phyloP scores from a whole-genome alignment of 2,797 vertebrate species.

The Picus viridis region DNA sequence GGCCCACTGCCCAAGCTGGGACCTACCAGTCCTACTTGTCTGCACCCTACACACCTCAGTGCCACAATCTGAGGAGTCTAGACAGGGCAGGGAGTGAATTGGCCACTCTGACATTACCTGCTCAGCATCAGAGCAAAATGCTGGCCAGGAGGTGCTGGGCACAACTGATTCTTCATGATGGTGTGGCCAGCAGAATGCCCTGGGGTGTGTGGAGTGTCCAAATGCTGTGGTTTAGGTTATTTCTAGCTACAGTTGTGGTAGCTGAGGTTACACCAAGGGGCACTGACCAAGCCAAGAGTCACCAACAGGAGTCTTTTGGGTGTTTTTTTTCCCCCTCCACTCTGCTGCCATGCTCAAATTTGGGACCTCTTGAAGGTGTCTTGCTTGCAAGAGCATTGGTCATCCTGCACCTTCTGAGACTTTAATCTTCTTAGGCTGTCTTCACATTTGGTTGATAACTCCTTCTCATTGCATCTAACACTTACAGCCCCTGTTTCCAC shows the following conservation, averaged over 20 bases:
- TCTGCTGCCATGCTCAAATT: neutral
- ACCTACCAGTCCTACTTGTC: neutral
- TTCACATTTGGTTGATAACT: neutral
- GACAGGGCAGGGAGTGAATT: neutral
- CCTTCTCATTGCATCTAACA: neutral
- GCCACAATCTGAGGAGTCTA: neutral
- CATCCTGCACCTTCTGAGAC: neutral
- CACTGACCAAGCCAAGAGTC: neutral
- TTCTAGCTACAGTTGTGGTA: neutral
- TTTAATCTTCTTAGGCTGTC: neutral
- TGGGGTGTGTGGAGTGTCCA: neutral
- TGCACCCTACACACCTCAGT: neutral
- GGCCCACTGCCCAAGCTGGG: neutral
- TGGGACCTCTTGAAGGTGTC: neutral
- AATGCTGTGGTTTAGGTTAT: neutral
- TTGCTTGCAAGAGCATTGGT: neutral
- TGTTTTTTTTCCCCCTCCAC: no score
- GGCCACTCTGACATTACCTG: accelerated
- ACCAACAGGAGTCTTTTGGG: neutral
- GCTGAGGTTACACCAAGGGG: neutral
- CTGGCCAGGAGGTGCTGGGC: neutral
- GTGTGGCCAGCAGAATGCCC: neutral
- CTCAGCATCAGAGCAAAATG: neutral
- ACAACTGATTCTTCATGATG: neutral
- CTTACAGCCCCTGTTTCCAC: neutral